A percentile compares a stretch with the other conserved stretches of the same genome.
phyloP scores from a whole-genome alignment of 1,140 invertebrate genomes.

The Eumeta japonica region DNA sequence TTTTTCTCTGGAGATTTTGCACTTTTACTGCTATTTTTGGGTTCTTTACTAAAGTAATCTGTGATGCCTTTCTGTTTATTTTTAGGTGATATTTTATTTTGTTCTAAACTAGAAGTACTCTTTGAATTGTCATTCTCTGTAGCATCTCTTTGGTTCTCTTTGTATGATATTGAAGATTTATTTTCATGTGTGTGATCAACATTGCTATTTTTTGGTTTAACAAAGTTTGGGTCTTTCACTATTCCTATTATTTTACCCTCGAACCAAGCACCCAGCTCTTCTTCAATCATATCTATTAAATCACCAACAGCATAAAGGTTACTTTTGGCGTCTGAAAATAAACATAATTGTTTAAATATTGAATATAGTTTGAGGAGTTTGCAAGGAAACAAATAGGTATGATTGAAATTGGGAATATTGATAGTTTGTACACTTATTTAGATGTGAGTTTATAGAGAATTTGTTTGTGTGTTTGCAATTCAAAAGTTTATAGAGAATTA shows the following conservation, averaged over 20 bases:
- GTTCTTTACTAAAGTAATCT: conserved; percentile 26
- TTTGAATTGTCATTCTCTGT: conserved; percentile 22
- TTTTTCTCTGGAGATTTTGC: conserved; percentile 12
- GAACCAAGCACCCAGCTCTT: conserved; percentile 64
- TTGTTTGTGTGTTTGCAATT: not conserved
- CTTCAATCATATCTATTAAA: conserved; percentile 65
- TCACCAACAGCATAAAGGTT: conserved; percentile 67
- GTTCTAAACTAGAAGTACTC: too few relatives aligned
- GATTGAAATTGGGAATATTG: too few relatives aligned
- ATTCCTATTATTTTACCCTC: conserved; percentile 60
- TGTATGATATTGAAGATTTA: conserved; percentile 7
- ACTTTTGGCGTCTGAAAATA: conserved; percentile 50
- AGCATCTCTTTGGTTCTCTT: conserved; percentile 13
- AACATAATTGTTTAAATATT: too few relatives aligned
- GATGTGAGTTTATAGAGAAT: too few relatives aligned
- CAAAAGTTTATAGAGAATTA: too few relatives aligned
- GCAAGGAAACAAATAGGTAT: too few relatives aligned
- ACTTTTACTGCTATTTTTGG: conserved; percentile 17
- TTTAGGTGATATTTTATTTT: not conserved
- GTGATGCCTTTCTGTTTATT: conserved; percentile 26
- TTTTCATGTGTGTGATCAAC: conserved; percentile 6
- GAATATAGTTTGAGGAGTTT: too few relatives aligned
- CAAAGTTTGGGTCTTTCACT: conserved; percentile 23
- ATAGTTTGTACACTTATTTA: too few relatives aligned
- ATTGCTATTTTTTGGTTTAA: conserved; percentile 2